A percentile compares a stretch with the other conserved stretches of the same genome.
phyloP scores from a whole-genome alignment of 53 echinoderm and acorn worm genomes.

The Temnopleurus reevesii region DNA sequence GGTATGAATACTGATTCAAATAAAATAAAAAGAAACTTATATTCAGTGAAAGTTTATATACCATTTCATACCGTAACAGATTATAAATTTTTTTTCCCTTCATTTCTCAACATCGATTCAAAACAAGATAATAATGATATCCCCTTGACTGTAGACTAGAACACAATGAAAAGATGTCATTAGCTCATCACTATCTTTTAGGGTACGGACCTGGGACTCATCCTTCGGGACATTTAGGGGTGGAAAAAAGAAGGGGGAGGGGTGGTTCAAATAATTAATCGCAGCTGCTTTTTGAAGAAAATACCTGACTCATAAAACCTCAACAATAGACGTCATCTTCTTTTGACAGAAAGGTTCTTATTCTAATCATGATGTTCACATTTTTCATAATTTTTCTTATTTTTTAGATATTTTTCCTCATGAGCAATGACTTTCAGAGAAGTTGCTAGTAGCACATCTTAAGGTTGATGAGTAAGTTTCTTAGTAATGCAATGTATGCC shows the following conservation, averaged over 20 bases:
- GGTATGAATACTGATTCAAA: neutral
- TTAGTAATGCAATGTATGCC: too few relatives aligned
- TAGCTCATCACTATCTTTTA: slow-evolving; percentile 32
- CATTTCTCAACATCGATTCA: too few relatives aligned
- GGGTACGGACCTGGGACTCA: neutral
- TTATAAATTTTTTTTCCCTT: neutral
- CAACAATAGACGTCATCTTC: neutral
- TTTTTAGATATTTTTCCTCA: neutral
- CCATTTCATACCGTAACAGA: neutral
- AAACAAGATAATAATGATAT: too few relatives aligned
- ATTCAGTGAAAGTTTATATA: neutral
- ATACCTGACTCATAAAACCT: slow-evolving; percentile 34
- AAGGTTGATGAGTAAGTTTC: too few relatives aligned
- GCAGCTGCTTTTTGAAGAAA: slow-evolving; percentile 8
- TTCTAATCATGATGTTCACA: too few relatives aligned
- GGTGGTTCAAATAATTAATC: slow-evolving; percentile 5
- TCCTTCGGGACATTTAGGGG: neutral
- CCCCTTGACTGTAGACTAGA: neutral
- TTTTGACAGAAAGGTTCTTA: neutral
- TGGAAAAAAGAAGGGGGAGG: neutral
- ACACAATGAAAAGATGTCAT: slow-evolving; percentile 30
- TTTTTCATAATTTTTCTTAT: neutral
- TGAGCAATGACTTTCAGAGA: too few relatives aligned
- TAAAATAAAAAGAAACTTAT: neutral
- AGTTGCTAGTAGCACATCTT: too few relatives aligned